Evolutionary conservation across 1,140 invertebrate species (phyloP).

Genomic region (Oedothorax gibbosus): DNA sequence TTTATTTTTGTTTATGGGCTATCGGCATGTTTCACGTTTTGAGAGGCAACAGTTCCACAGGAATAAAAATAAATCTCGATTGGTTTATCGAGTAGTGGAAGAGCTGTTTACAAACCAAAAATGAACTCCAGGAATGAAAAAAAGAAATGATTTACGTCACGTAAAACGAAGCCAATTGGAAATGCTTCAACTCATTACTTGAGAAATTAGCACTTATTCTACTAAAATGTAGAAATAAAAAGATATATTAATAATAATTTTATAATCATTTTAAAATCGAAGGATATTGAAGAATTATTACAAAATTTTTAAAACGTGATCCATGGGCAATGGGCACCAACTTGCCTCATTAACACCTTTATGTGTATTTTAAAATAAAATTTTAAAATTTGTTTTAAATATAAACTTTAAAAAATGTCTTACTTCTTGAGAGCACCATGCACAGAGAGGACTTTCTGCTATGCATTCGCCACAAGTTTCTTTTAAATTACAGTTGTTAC

Average conservation of each 20-base stretch:
- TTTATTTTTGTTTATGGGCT: not conserved
- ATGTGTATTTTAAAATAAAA: not conserved
- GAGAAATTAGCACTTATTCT: too few relatives aligned
- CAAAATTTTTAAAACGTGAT: not conserved
- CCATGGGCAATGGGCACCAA: not conserved
- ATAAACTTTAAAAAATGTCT: not conserved
- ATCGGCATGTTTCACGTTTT: not conserved
- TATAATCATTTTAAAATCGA: not conserved
- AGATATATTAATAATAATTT: not conserved
- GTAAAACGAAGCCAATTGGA: too few relatives aligned
- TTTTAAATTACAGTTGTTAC: conserved; percentile 84
- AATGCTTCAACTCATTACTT: too few relatives aligned
- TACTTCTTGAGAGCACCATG: conserved; percentile 83
- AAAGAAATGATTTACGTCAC: too few relatives aligned
- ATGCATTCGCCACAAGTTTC: conserved; percentile 90
- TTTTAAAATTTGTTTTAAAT: not conserved
- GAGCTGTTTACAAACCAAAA: too few relatives aligned
- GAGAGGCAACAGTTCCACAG: too few relatives aligned
- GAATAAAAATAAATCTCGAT: too few relatives aligned
- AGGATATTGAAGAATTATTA: not conserved
- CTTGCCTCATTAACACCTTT: not conserved
- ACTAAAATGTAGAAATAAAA: not conserved
- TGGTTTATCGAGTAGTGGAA: too few relatives aligned
- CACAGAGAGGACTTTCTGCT: conserved; percentile 84
- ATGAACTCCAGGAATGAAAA: too few relatives aligned